phyloP scores from a whole-genome alignment of 2,888 invertebrate genomes.

The Metalampra italica region DNA sequence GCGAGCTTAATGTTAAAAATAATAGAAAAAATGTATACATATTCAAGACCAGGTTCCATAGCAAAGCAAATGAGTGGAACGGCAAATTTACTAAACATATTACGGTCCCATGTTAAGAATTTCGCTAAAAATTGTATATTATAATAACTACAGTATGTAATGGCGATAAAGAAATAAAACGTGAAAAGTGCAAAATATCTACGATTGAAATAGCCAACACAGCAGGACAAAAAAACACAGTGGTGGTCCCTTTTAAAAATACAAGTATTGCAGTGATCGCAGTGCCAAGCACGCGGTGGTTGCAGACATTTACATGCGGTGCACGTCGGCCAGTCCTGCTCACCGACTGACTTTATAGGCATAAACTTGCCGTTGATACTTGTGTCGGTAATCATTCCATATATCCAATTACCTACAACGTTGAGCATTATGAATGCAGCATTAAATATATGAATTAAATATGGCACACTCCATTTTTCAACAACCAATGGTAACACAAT shows the following conservation, averaged over 20 bases:
- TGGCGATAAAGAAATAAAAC: constrained; percentile 84
- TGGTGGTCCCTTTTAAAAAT: constrained; percentile 93
- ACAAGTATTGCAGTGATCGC: constrained; percentile 89
- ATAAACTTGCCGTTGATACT: constrained; percentile 79
- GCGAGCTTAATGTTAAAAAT: constrained; percentile 83
- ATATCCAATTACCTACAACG: constrained; percentile 86
- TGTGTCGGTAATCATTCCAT: constrained; percentile 86
- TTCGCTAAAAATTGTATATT: constrained; percentile 83
- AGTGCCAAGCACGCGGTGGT: constrained; percentile 95
- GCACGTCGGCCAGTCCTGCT: constrained; percentile 86
- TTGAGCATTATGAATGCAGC: constrained; percentile 87
- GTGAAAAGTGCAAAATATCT: constrained; percentile 91
- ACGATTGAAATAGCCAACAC: constrained; percentile 91
- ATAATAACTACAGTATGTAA: constrained; percentile 83
- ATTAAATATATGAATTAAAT: constrained; percentile 76
- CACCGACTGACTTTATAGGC: constrained; percentile 64
- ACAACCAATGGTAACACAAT: constrained; percentile 85
- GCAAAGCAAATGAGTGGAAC: constrained; percentile 86
- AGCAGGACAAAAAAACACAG: constrained; percentile 92
- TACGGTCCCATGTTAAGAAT: constrained; percentile 76
- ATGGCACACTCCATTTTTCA: constrained; percentile 72
- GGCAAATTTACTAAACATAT: constrained; percentile 81
- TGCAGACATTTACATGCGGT: constrained; percentile 84
- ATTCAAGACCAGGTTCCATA: constrained; percentile 81
- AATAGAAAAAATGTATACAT: constrained; percentile 83